Conservation (phyloP, 2,113 vertebrate genomes). For the Phyllopteryx taeniolatus region DNA sequence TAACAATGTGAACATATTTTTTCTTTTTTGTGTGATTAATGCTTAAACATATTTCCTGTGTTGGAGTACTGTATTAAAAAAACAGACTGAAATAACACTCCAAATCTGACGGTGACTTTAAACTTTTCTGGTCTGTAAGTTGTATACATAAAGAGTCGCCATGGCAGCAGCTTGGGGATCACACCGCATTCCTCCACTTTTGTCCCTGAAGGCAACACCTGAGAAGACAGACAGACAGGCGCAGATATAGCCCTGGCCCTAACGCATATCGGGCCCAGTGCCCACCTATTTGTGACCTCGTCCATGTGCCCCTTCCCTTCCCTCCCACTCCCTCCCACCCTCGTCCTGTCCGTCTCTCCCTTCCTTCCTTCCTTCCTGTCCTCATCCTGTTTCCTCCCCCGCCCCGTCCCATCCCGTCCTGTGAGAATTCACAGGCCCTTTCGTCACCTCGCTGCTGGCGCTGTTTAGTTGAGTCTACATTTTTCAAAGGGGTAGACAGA, state of each 20-base stretch:
- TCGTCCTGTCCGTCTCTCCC: conserved; percentile 27
- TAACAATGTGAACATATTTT: too few relatives aligned
- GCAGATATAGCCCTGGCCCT: neutral
- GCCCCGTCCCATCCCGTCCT: conserved; percentile 28
- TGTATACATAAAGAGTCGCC: neutral
- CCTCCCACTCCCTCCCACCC: conserved; percentile 20
- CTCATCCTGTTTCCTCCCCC: conserved; percentile 21
- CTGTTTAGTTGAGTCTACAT: neutral
- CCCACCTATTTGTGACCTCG: conserved; percentile 29
- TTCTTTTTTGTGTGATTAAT: too few relatives aligned
- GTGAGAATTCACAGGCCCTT: conserved; percentile 50
- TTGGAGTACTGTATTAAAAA: too few relatives aligned
- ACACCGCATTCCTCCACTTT: neutral
- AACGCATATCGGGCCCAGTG: conserved; percentile 22
- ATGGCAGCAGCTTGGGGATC: neutral
- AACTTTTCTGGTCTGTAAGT: too few relatives aligned
- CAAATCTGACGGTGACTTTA: too few relatives aligned
- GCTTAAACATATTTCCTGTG: too few relatives aligned
- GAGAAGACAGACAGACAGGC: neutral
- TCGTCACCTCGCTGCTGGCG: conserved; percentile 3
- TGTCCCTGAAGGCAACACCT: neutral
- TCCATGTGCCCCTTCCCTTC: conserved; percentile 20
- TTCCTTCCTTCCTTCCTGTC: conserved; percentile 37
- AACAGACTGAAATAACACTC: too few relatives aligned
- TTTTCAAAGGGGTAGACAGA: neutral